Percentiles rank a stretch among this genome's conserved stretches.
Conservation (phyloP, 2,888 invertebrate species). For the Sarcophaga subvicina region DNA sequence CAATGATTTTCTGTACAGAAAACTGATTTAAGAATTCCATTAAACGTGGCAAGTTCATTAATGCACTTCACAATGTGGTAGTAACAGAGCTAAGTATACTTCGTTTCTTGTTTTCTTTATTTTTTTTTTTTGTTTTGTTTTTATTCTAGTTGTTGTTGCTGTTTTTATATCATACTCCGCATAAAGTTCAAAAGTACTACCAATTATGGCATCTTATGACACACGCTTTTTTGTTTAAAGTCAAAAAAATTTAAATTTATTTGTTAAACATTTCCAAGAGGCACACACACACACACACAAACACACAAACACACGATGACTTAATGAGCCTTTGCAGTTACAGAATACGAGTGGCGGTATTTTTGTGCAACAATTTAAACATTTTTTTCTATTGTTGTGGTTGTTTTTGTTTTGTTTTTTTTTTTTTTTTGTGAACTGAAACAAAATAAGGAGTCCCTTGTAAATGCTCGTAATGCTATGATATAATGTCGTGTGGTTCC, state of each 20-base stretch:
- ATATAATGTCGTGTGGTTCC: conserved; percentile 63
- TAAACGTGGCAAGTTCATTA: background rate
- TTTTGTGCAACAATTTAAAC: conserved; percentile 23
- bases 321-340: conserved; percentile 54
- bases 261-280: conserved; percentile 25
- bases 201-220: conserved; percentile 59
- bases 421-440: background rate
- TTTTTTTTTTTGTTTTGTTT: background rate
- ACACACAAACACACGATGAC: conserved; percentile 17
- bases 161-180: background rate
- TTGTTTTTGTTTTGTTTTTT: background rate
- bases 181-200: conserved; percentile 20
- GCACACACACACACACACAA: conserved; percentile 21
- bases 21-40: background rate
- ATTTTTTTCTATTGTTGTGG: background rate
- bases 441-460: conserved; percentile 31
- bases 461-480: conserved; percentile 47
- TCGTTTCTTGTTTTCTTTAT: background rate
- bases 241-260: conserved; percentile 55
- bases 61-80: background rate
- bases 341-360: conserved; percentile 36
- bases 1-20: background rate
- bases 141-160: background rate
- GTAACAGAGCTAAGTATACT: background rate
- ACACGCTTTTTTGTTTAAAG: conserved; percentile 39